phyloP scores from a whole-genome alignment of 1,140 invertebrate species.

The Caenorhabditis briggsae region DNA sequence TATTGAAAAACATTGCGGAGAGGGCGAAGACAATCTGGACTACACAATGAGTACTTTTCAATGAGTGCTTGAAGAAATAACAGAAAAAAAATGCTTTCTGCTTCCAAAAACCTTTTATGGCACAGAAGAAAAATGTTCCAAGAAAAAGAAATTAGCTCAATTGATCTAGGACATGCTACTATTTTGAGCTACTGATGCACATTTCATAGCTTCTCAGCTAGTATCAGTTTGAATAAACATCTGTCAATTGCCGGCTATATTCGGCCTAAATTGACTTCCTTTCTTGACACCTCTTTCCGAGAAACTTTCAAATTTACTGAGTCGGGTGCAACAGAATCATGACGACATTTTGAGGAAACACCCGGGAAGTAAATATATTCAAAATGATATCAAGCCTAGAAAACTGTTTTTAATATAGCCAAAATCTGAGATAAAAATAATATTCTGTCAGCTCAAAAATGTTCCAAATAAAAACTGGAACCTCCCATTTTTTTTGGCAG shows the following conservation, averaged over 20 bases:
- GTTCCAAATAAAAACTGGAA: not conserved
- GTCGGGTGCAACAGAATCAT: too few species aligned
- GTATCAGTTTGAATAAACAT: conserved; percentile 19
- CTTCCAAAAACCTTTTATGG: not conserved
- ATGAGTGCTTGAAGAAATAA: conserved; percentile 4
- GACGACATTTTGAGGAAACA: too few species aligned
- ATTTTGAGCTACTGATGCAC: not conserved
- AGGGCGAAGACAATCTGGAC: not conserved
- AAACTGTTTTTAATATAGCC: too few species aligned
- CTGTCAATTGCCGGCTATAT: not conserved
- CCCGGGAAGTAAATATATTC: too few species aligned
- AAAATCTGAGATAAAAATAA: too few species aligned
- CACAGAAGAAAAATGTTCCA: not conserved
- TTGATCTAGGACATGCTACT: not conserved
- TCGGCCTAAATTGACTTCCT: not conserved
- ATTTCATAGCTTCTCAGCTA: not conserved
- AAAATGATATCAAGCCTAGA: too few species aligned
- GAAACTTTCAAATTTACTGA: too few species aligned
- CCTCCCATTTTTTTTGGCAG: not conserved
- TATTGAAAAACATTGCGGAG: not conserved
- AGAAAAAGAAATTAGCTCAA: not conserved
- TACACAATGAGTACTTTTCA: conserved; percentile 17
- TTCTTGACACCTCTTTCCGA: not conserved
- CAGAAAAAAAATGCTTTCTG: not conserved
- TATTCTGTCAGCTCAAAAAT: not conserved